Evolutionary conservation across 2,888 invertebrate genomes (phyloP).

Genomic region (Limnephilus rhombicus): DNA sequence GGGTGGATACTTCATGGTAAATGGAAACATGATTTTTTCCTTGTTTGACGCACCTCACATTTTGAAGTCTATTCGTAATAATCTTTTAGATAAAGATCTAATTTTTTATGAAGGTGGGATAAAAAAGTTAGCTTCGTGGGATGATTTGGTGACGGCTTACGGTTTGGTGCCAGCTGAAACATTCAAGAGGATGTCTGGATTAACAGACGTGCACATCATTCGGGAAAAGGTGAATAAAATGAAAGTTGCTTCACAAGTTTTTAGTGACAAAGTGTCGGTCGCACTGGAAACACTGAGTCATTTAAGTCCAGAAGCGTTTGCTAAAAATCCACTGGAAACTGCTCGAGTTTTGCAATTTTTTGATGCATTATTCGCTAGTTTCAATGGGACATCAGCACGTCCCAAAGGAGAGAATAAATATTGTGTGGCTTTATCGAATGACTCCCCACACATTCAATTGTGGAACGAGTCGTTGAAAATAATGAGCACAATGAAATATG

Average conservation of each 20-base stretch:
- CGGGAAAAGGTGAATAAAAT: not conserved
- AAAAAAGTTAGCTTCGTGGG: not conserved
- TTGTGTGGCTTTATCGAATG: not conserved
- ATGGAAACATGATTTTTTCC: not conserved
- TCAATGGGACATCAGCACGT: not conserved
- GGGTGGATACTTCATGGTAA: not conserved
- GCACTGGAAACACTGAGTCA: not conserved
- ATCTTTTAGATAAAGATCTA: constrained; percentile 3
- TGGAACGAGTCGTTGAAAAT: no score
- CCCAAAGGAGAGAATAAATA: not conserved
- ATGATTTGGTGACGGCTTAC: not conserved
- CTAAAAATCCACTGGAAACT: not conserved
- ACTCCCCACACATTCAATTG: no score
- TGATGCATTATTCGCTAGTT: not conserved
- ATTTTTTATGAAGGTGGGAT: not conserved
- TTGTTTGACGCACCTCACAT: not conserved
- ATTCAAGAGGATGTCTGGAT: not conserved
- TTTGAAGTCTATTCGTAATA: not conserved
- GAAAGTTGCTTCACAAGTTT: not conserved
- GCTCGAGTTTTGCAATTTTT: no score
- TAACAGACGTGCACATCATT: not conserved
- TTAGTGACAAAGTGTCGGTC: not conserved
- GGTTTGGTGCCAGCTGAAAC: not conserved
- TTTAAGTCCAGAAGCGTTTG: not conserved
- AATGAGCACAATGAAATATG: no score